Percentiles rank a stretch among this genome's conserved stretches.
Evolutionary conservation across 2,888 invertebrate genomes (phyloP).

Genomic region (Blastobasis adustella): DNA sequence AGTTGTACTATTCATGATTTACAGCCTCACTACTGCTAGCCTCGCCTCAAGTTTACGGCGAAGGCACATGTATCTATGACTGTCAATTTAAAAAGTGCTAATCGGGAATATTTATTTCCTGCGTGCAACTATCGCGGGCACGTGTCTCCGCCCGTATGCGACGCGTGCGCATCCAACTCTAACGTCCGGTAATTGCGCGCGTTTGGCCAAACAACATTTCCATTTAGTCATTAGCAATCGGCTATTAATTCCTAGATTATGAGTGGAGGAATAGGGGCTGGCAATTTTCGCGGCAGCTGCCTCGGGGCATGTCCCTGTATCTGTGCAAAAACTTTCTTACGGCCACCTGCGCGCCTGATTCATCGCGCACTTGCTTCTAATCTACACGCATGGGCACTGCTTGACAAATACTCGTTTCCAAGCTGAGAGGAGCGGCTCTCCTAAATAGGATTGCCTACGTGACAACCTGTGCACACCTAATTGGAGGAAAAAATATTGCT

Average conservation of each 20-base stretch:
- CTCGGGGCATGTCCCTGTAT: conserved; percentile 31
- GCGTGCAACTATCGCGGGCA: conserved; percentile 22
- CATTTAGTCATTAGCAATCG: conserved; percentile 68
- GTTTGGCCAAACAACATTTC: conserved; percentile 64
- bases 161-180: conserved; percentile 28
- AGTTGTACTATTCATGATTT: too few relatives aligned
- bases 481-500: too few relatives aligned
- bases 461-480: too few relatives aligned
- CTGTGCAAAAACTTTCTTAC: conserved; percentile 67
- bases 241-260: conserved; percentile 71
- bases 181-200: conserved; percentile 52
- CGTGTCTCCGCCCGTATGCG: conserved; percentile 59
- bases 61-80: too few relatives aligned
- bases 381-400: conserved; percentile 15
- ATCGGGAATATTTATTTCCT: conserved; percentile 6
- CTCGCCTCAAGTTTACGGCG: too few relatives aligned
- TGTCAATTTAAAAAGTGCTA: background rate
- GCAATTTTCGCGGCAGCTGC: conserved; percentile 68
- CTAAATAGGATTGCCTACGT: too few relatives aligned
- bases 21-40: too few relatives aligned
- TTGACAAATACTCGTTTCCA: conserved; percentile 7
- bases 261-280: conserved; percentile 61
- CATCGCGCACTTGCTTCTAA: conserved; percentile 26
- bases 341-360: conserved; percentile 60
- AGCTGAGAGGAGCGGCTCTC: background rate